phyloP scores from a whole-genome alignment of 2,888 invertebrate species.

The Tinea semifulvella region DNA sequence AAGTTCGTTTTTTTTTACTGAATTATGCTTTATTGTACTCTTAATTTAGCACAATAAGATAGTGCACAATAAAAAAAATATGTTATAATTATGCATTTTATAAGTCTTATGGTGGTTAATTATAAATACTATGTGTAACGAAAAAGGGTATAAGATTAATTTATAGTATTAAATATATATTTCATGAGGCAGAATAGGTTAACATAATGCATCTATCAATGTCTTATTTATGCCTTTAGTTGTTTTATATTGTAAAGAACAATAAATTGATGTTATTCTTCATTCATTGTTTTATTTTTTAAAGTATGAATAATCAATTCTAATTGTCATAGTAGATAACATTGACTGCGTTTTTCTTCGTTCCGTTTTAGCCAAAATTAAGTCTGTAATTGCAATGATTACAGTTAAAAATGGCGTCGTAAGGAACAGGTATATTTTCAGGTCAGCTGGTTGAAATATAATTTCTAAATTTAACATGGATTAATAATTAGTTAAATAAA shows the following conservation, averaged over 20 bases:
- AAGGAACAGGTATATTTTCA: too few relatives aligned
- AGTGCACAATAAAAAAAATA: too few relatives aligned
- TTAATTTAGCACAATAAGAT: too few relatives aligned
- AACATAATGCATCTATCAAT: background rate
- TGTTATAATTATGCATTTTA: too few relatives aligned
- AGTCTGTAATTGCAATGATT: too few relatives aligned
- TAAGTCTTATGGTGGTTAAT: background rate
- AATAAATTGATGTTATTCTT: constrained; percentile 43
- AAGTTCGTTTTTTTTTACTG: too few relatives aligned
- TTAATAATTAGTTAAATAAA: too few relatives aligned
- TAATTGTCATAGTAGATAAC: background rate
- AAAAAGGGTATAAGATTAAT: constrained; percentile 2
- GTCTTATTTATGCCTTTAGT: constrained; percentile 22
- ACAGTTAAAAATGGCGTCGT: too few relatives aligned
- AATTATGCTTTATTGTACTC: too few relatives aligned
- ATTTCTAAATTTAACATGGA: too few relatives aligned
- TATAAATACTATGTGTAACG: background rate
- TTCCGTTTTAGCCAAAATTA: background rate
- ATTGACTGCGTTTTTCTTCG: background rate
- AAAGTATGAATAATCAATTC: constrained; percentile 3
- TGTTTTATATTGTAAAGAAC: constrained; percentile 40
- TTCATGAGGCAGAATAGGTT: background rate
- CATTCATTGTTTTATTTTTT: constrained; percentile 23
- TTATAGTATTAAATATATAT: constrained; percentile 1
- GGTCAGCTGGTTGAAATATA: too few relatives aligned